phyloP scores from a whole-genome alignment of 1,140 invertebrate genomes.

The Euwallacea fornicatus region DNA sequence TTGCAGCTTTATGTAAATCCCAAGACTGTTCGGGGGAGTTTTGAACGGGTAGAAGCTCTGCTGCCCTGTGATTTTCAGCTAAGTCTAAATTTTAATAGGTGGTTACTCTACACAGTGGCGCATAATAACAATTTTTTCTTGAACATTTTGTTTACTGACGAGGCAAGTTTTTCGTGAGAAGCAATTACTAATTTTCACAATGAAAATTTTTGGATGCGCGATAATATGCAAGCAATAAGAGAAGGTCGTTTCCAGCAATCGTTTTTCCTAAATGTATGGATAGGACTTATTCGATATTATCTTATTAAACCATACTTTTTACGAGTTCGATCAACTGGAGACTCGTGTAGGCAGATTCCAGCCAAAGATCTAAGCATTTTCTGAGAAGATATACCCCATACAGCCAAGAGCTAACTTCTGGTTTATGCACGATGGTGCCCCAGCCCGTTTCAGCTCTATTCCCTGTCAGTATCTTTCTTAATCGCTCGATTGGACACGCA shows the following conservation, averaged over 20 bases:
- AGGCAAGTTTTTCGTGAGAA: constrained; percentile 47
- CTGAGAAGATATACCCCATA: constrained; percentile 42
- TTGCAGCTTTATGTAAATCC: too few relatives aligned
- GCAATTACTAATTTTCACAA: constrained; percentile 53
- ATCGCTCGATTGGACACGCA: too few relatives aligned
- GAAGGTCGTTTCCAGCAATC: constrained; percentile 49
- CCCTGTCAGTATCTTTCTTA: too few relatives aligned
- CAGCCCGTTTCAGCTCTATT: too few relatives aligned
- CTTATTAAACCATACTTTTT: constrained; percentile 51
- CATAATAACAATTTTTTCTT: constrained; percentile 39
- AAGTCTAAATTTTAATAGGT: constrained; percentile 30
- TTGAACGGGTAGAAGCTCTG: constrained; percentile 35
- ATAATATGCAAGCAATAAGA: constrained; percentile 51
- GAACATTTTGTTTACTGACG: constrained; percentile 49
- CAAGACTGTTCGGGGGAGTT: background rate
- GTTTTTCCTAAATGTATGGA: constrained; percentile 51
- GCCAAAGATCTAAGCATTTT: constrained; percentile 42
- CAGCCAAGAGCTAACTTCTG: constrained; percentile 20
- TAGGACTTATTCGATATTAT: constrained; percentile 46
- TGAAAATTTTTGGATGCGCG: constrained; percentile 49
- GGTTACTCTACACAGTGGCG: constrained; percentile 27
- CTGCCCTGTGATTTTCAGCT: constrained; percentile 28
- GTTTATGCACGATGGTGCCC: too few relatives aligned
- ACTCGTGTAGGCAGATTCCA: constrained; percentile 46
- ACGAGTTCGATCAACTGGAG: constrained; percentile 44